phyloP scores from a whole-genome alignment of 2,888 invertebrate genomes.

The Ichneumoninae sp. region DNA sequence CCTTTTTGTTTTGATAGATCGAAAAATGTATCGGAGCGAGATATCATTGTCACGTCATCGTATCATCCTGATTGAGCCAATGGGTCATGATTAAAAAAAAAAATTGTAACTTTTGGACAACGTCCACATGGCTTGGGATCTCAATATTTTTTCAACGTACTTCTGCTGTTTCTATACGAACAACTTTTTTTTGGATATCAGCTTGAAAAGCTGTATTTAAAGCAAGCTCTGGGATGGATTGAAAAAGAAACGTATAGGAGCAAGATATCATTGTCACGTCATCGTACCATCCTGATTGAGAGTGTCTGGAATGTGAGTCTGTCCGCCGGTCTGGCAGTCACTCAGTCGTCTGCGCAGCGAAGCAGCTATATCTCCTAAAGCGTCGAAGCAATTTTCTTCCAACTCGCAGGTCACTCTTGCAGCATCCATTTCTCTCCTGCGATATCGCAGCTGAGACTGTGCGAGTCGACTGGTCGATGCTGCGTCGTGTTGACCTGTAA shows the following conservation, averaged over 20 bases:
- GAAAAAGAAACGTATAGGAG: conserved; percentile 53
- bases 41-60: conserved; percentile 18
- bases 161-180: background rate
- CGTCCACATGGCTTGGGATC: conserved; percentile 55
- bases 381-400: conserved; percentile 61
- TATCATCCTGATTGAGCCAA: conserved; percentile 16
- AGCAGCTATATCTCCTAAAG: conserved; percentile 57
- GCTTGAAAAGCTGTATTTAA: background rate
- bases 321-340: conserved; percentile 51
- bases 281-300: conserved; percentile 61
- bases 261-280: conserved; percentile 65
- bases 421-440: conserved; percentile 19
- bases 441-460: background rate
- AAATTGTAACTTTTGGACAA: conserved; percentile 52
- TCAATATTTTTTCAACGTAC: conserved; percentile 2
- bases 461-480: background rate
- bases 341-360: conserved; percentile 51
- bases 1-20: no score
- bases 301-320: conserved; percentile 42
- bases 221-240: background rate
- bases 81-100: conserved; percentile 54
- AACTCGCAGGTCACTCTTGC: conserved; percentile 54
- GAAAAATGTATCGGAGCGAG: no score
- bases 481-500: background rate
- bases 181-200: background rate